These are phyloP conservation scores for Isurus oxyrinchus DNA, from an alignment of 2,113 vertebrate genomes.

Conservation along the genomic window DNA sequence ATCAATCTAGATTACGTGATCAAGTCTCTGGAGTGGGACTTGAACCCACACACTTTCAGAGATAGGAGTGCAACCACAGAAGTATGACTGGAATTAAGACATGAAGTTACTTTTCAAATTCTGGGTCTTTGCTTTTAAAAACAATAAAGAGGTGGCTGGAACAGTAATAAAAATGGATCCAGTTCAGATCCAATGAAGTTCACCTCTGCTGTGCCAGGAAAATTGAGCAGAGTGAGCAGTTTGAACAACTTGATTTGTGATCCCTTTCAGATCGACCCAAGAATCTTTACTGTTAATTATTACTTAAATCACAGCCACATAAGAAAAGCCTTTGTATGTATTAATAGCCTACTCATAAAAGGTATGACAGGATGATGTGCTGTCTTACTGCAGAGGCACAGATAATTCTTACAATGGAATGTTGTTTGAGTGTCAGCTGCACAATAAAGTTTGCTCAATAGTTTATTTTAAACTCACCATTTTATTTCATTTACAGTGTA, in stretches of 20 bases:
- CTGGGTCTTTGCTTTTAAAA: background rate
- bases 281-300: background rate
- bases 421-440: constrained; percentile 7
- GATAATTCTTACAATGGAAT: constrained; percentile 5
- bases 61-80: background rate
- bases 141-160: background rate
- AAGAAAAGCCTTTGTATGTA: background rate
- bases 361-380: background rate
- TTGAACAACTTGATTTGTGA: background rate
- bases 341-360: constrained; percentile 19
- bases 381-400: background rate
- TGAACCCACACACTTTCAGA: background rate
- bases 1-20: background rate
- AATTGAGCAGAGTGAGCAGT: background rate
- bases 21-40: background rate
- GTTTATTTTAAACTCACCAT: background rate
- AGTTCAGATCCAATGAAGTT: background rate
- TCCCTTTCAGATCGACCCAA: background rate
- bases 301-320: background rate
- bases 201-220: background rate
- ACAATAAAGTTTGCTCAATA: background rate
- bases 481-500: background rate
- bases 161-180: background rate
- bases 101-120: background rate
- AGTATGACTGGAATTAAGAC: background rate